Percentiles rank a stretch among this genome's conserved stretches.
phyloP scores from a whole-genome alignment of 2,113 vertebrate genomes.

The Hypanus sabinus region DNA sequence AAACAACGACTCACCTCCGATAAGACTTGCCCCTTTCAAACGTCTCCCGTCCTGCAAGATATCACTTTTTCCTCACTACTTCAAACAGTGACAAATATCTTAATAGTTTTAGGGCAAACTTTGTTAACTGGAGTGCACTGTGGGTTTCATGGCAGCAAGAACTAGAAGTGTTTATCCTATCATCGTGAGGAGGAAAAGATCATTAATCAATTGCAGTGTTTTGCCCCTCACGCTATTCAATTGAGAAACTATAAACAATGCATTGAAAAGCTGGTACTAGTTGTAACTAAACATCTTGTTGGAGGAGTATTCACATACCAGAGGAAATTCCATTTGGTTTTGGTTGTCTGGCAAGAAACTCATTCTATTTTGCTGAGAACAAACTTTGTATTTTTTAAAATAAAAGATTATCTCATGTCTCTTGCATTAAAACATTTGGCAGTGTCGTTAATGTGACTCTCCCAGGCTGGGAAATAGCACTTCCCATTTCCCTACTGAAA shows the following conservation, averaged over 20 bases:
- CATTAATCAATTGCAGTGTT: not conserved
- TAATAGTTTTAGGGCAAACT: too few species aligned
- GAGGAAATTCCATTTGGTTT: not conserved
- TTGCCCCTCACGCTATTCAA: not conserved
- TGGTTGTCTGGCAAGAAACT: slow-evolving; percentile 16
- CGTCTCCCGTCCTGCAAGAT: too few species aligned
- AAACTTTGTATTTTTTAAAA: not conserved
- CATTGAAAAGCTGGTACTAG: not conserved
- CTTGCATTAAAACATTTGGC: not conserved
- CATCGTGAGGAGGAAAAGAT: too few species aligned
- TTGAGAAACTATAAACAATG: not conserved
- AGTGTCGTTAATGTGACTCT: not conserved
- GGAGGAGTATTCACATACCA: not conserved
- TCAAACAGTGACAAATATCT: too few species aligned
- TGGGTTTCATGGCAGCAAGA: not conserved
- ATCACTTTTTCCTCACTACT: too few species aligned
- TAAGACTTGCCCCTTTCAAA: too few species aligned
- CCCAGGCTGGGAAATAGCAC: not conserved
- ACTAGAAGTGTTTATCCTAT: not conserved
- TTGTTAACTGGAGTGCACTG: not conserved
- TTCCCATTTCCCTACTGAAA: not conserved
- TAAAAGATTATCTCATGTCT: not conserved
- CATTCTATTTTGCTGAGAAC: not conserved
- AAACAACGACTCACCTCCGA: too few species aligned
- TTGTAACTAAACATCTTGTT: not conserved